Evolutionary conservation across 30 jellyfish, hydroid and myxozoan genomes (phyloP), one percentile per base, ranked within the genome.

Genomic region (Nemopilema nomurai): DNA sequence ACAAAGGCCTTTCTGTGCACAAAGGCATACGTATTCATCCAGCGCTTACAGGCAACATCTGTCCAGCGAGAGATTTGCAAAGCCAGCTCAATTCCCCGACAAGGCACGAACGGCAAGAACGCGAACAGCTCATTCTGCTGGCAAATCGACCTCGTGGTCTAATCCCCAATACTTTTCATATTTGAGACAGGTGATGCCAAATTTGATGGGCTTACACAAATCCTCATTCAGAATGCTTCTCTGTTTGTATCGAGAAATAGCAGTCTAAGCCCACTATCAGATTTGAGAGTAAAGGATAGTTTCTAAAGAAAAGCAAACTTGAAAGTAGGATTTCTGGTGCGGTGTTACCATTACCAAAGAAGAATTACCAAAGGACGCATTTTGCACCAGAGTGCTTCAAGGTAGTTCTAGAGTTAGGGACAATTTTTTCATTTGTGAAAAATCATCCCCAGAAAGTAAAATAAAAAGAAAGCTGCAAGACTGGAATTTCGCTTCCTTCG

Each of bases 61-160:
- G 57, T 41, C 57, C 57, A 41, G 57, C 9, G 57, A 41, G 57
- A 41, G 57, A 41, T 41, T 41, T 41, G 57, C 57, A 41, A 41
- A 41, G 13, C 57, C 6, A 41, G 57, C 57, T 41, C 6, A 41
- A 41, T 41, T 41, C 13, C 13, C 6, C 57, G 57, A 41, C 57
- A 41, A 6, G 57, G 57, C 57, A 41, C 13, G 13, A 41, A 41
- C 57, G 57, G 19, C 18, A 1, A 18, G 21, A 16, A 17, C 76
- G 76, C 21, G 76, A 21, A 20, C 32, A 16, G 31, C 21, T 66
- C 76, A 17, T 66, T 21, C 19, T 26, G 76, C 76, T 66, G 28
- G 28, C 28, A 66, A 66, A 66, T 66, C 76, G 28, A 21, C 76
- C 76, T 66, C 76, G 76, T 66, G 76, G 76, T 66, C 76, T 66